phyloP scores from a whole-genome alignment of 2,113 vertebrate genomes.

The Eira barbara region DNA sequence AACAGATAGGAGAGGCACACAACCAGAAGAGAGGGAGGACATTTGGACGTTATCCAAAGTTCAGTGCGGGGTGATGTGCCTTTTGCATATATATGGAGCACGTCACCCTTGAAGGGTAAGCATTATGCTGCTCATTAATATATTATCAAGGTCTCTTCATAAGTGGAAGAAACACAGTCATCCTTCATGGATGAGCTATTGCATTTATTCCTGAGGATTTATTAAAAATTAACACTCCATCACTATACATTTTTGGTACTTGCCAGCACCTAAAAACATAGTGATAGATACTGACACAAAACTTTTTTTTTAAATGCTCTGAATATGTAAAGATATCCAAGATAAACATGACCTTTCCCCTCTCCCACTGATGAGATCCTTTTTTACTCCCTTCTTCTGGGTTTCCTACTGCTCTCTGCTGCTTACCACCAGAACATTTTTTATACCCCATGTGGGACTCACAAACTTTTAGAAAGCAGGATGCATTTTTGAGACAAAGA shows the following conservation, averaged over 20 bases:
- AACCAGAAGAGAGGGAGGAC: conserved; percentile 12
- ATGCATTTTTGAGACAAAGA: conserved; percentile 7
- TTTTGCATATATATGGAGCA: conserved; percentile 70
- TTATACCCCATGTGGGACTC: background rate
- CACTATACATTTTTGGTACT: background rate
- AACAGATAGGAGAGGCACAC: background rate
- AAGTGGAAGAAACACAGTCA: conserved; percentile 57
- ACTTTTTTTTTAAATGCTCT: background rate
- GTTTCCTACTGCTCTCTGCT: background rate
- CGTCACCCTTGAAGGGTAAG: conserved; percentile 76
- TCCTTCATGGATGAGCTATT: conserved; percentile 74
- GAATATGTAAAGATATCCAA: conserved; percentile 31
- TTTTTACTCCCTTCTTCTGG: background rate
- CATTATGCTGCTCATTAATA: conserved; percentile 71
- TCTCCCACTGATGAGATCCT: background rate
- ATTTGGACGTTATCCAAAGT: conserved; percentile 60
- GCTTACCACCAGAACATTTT: background rate
- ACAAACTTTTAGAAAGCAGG: conserved; percentile 19
- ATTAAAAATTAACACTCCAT: conserved; percentile 57
- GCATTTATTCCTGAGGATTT: conserved; percentile 66
- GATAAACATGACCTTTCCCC: background rate
- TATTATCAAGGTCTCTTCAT: conserved; percentile 69
- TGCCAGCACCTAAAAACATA: background rate
- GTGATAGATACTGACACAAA: background rate
- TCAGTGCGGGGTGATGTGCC: conserved; percentile 58